Evolutionary conservation across 1,140 invertebrate species (phyloP), one percentile per base, ranked within the genome.

Genomic region (Calephelis virginiensis): DNA sequence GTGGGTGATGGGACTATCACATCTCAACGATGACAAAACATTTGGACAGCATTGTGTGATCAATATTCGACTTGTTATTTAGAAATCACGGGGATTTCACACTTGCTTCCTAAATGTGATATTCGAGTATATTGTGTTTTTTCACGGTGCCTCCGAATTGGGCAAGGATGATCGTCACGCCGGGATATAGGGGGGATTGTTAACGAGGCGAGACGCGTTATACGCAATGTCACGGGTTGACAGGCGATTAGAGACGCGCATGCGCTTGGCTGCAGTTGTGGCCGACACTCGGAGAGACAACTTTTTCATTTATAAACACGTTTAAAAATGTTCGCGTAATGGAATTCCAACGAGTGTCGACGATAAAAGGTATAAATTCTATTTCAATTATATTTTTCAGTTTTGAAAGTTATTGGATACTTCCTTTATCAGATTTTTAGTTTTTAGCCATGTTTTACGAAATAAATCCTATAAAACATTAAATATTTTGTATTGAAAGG

Each of bases 171-270:
- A 82, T 81, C 67, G 80, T 74, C 75, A 80, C 75, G 72, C 38
- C 45, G 60, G 56, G 56, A 46, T 66, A 56, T 63, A 53, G 49
- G 53, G 40, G 59, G 63, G 61, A 56, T 38, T 28, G 71, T 61
- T 81, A 81, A 82, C 80, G 74, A 83, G 76, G 78, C 76, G 76
- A 62, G 67, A 75, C 80, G 69, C 70, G 78, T 81, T 79, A 77
- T 70, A 74, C 75, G 81, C 80, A 74, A 77, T 83, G 80, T 83
- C 80, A 82, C 78, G 82, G 76, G 69, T 78, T 80, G 79, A 86
- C 80, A 76, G 73, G 62, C 73, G 77, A 86, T 86, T 86, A 67
- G 81, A 14, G 70, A 76, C 80, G 84, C 84, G 78, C 82, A 86
- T 76, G 82, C 76, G 76, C 71, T 70, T 67, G 62, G 17, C 45